phyloP scores from a whole-genome alignment of 2,113 vertebrate genomes.

The Tautogolabrus adspersus region DNA sequence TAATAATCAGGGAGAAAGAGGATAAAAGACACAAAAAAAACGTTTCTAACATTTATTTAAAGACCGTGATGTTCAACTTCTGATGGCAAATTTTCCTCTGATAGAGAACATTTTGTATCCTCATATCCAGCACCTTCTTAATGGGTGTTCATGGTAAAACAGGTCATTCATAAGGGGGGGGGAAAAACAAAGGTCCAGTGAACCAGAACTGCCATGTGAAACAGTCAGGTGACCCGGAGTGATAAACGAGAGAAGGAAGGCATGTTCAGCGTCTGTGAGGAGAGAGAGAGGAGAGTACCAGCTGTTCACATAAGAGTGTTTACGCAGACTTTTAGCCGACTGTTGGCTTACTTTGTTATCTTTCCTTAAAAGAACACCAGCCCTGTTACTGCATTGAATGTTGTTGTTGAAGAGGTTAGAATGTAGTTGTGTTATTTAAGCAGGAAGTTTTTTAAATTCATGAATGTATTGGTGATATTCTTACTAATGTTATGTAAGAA shows the following conservation, averaged over 20 bases:
- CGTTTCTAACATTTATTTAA: background rate
- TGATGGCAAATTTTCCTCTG: background rate
- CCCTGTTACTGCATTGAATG: conserved; percentile 24
- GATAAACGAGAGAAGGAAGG: conserved; percentile 4
- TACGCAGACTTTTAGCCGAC: conserved; percentile 54
- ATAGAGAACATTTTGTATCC: conserved; percentile 35
- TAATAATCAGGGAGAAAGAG: conserved; percentile 40
- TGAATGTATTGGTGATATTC: conserved; percentile 58
- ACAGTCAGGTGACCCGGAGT: conserved; percentile 39
- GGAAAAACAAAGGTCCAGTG: background rate
- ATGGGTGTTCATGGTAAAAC: background rate
- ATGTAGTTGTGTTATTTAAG: background rate
- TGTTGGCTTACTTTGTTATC: conserved; percentile 47
- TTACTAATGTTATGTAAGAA: conserved; percentile 25
- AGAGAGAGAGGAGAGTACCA: conserved; percentile 45
- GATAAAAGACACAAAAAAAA: background rate
- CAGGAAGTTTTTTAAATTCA: background rate
- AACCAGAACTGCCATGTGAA: conserved; percentile 3
- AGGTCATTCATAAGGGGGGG: conserved; percentile 4
- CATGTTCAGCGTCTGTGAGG: conserved; percentile 17
- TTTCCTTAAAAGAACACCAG: conserved; percentile 36
- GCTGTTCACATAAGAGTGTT: conserved; percentile 75
- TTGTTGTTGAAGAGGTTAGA: background rate
- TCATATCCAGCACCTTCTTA: conserved; percentile 15
- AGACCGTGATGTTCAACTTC: conserved; percentile 1